Base-by-base conservation (phyloP, 2,888 invertebrate species). In the Podotricha telesiphe region DNA sequence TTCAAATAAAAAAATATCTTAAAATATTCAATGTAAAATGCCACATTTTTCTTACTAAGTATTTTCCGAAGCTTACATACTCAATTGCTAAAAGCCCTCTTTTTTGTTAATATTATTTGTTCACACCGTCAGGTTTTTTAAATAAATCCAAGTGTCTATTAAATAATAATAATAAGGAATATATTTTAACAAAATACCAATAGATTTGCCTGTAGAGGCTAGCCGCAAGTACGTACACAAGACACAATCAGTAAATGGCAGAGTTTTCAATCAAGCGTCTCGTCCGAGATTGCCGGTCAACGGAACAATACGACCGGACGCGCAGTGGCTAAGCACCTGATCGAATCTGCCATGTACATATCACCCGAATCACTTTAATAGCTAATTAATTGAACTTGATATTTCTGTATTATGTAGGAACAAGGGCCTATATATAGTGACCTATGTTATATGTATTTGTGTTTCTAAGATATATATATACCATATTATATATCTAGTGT, bases 301-400 rank as follows among this genome's bases (percentile, higher is more conserved):
- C 53, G 48, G 61, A 68, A 70, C 72, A 75, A 75, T 72, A 69
- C 58, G 61, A 47, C 40, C 59, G 67, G 63, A 63, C 69, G 20
- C 53, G 62, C 65, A 64, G 62, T 68, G 70, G 64, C 51, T 69
- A 45, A 70, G 65, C 64, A 69, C 58, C 67, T 69, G 68, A 75
- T 73, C 68, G 72, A 74, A 75, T 75, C 74, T 74, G 72, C 70
- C 74, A 74, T 48, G 42, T 62, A 45, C 73, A 74, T 68, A 62
- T 37, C 42, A 51, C 63, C 67, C 47, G 22, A 71, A 64, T 66
- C 73, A 67, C 71, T 73, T 64, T 55, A 72, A 55, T 67, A 53
- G 65, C 70, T 73, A 72, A 74, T n/a, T n/a, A n/a, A n/a, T 73
- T 74, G 34, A 63, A 34, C 51, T 58, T 22, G 45, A 59, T 59